phyloP scores from a whole-genome alignment of 2,888 invertebrate genomes.

The Leptopterna dolabrata region DNA sequence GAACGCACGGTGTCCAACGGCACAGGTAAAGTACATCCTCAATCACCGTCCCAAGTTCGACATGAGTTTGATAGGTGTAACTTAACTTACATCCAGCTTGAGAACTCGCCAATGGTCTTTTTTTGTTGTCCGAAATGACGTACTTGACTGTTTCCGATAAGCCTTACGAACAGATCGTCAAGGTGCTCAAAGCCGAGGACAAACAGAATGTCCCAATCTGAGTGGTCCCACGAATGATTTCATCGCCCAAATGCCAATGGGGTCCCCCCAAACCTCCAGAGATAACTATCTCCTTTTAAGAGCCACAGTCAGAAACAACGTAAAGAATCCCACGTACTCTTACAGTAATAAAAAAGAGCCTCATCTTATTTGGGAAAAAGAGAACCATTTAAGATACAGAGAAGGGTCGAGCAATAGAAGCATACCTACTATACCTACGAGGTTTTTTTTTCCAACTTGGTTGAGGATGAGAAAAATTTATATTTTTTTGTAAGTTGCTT shows the following conservation, averaged over 20 bases:
- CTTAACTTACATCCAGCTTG: no score
- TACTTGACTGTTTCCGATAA: background rate
- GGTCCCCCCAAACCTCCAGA: background rate
- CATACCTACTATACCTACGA: background rate
- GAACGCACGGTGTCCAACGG: no score
- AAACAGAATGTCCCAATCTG: background rate
- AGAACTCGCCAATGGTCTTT: no score
- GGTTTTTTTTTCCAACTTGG: background rate
- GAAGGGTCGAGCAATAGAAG: conserved; percentile 33
- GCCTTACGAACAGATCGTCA: background rate
- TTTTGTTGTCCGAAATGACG: no score
- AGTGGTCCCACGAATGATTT: conserved; percentile 2
- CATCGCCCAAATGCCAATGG: conserved; percentile 35
- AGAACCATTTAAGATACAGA: conserved; percentile 6
- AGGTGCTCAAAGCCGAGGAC: background rate
- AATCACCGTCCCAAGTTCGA: no score
- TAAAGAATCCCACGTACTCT: conserved; percentile 38
- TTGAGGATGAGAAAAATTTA: background rate
- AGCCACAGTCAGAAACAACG: conserved; percentile 13
- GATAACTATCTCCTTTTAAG: conserved; percentile 15
- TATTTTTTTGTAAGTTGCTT: conserved; percentile 8
- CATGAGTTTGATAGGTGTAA: no score
- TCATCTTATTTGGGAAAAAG: conserved; percentile 37
- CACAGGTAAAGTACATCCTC: no score
- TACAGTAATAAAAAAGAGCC: conserved; percentile 4